Percentiles rank a stretch among this genome's conserved stretches.
Evolutionary conservation across 2,797 vertebrate species (phyloP).

Genomic region (Peromyscus eremicus): DNA sequence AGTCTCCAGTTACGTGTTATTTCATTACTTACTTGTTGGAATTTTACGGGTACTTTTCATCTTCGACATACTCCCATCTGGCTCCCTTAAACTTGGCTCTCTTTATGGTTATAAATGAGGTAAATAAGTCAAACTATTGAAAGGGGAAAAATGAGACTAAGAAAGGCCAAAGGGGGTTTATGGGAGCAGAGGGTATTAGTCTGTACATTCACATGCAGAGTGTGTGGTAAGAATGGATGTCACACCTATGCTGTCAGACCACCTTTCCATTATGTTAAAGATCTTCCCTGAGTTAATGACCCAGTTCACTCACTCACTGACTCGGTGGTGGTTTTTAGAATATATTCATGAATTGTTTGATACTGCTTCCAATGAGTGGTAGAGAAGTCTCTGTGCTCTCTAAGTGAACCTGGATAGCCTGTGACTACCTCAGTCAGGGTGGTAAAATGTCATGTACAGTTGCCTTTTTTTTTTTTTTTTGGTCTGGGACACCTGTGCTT

Average conservation of each 20-base stretch:
- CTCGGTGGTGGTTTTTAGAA: background rate
- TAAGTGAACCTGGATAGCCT: background rate
- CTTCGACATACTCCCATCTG: background rate
- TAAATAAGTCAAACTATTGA: background rate
- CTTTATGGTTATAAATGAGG: constrained; percentile 17
- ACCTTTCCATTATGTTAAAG: background rate
- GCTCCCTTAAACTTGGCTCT: constrained; percentile 46
- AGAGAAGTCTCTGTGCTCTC: background rate
- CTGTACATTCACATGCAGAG: background rate
- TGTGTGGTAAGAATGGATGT: background rate
- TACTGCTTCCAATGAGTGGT: background rate
- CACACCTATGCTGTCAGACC: background rate
- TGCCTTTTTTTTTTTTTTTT: background rate
- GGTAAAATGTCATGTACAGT: background rate
- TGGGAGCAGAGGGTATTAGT: background rate
- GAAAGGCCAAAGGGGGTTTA: background rate
- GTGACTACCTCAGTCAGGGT: background rate
- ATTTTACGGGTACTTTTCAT: constrained; percentile 53
- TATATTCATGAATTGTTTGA: background rate
- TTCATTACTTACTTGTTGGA: constrained; percentile 36
- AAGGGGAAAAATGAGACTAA: constrained; percentile 18
- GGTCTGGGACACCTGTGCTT: background rate
- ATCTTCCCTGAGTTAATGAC: background rate
- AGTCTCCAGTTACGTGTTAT: background rate
- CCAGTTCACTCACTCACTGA: background rate